Base-by-base conservation (phyloP, 2,113 vertebrate species). In the Otocyon megalotis region DNA sequence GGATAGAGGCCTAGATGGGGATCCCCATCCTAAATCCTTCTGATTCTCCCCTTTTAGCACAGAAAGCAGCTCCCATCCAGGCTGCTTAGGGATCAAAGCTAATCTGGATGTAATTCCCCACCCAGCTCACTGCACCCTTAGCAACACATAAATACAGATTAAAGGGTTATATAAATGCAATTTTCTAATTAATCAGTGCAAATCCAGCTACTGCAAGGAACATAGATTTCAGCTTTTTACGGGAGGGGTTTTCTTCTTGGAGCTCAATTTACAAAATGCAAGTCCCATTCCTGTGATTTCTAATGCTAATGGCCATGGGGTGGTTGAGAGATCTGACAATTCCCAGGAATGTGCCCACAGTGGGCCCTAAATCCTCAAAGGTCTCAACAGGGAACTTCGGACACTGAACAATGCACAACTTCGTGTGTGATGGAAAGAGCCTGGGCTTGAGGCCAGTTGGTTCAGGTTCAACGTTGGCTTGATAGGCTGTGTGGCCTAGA, bases 151-250 rank as follows among this genome's bases (percentile, higher is more conserved):
- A 98, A 96, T 35, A 86, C 98, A 98, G 98, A 98, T 98, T 98
- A 98, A 98, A 97, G 97, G 96, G 98, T 99, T 99, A 99, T 97
- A 98, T 98, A 98, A 98, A 98, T 98, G 98, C 98, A 98, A 98
- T 98, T 98, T 99, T 98, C 98, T 99, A 99, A 99, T 99, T 99
- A 98, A 98, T 98, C 98, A 97, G 96, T 91, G 76, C 60, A 28
- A 98, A 98, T 97, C 97, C 97, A 96, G 96, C 91, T 77, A 12
- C 84, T 4, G 90, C 28, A 19, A 37, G 28, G 87, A 82, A 97
- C 79, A 69, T 30, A 63, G 50, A 88, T 90, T 97, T 94, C 77
- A 91, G 83, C 28, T 92, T 96, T 94, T 94, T 83, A 58, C 10
- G 82, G 90, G 92, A 93, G 62, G 56, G 69, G 53, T 69, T 96